These are phyloP conservation scores for Anthrax anthrax DNA, from an alignment of 2,888 invertebrate genomes.

Conservation along the genomic window DNA sequence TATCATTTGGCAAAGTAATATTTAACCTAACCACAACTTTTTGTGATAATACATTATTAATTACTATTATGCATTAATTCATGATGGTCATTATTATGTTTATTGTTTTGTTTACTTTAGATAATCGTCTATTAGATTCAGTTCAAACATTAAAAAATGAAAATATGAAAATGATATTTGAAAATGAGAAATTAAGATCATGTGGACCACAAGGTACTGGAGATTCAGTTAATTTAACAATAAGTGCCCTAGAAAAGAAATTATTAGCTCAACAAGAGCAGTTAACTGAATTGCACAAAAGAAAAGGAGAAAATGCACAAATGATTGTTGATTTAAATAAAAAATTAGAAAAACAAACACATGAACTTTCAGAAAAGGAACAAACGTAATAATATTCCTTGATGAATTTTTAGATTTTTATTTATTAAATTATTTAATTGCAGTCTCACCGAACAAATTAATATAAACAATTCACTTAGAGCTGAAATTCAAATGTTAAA, in stretches of 20 bases:
- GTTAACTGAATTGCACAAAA: conserved; percentile 73
- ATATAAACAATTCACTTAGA: conserved; percentile 48
- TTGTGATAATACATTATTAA: background rate
- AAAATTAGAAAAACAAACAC: conserved; percentile 71
- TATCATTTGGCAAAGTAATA: conserved; percentile 60
- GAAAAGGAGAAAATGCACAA: conserved; percentile 85
- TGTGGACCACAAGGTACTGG: conserved; percentile 36
- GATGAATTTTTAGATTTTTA: background rate
- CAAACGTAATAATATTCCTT: conserved; percentile 17
- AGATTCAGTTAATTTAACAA: conserved; percentile 34
- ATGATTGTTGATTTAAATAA: conserved; percentile 82
- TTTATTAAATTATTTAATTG: conserved; percentile 13
- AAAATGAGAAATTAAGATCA: conserved; percentile 64
- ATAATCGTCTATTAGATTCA: conserved; percentile 75
- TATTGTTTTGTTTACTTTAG: conserved; percentile 34
- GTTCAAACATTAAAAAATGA: conserved; percentile 65
- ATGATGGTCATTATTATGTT: too few species aligned
- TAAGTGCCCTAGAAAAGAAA: conserved; percentile 72
- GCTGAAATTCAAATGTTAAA: conserved; percentile 61
- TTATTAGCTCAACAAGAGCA: conserved; percentile 81
- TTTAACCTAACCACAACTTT: background rate
- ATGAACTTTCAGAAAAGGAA: conserved; percentile 57
- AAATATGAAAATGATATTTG: conserved; percentile 71
- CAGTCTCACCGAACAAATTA: conserved; percentile 55
- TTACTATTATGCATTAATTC: too few species aligned